Percentiles rank a stretch among this genome's conserved stretches.
These are phyloP conservation scores for Furcifer pardalis DNA, from an alignment of 2,797 vertebrate genomes.

Conservation along the genomic window DNA sequence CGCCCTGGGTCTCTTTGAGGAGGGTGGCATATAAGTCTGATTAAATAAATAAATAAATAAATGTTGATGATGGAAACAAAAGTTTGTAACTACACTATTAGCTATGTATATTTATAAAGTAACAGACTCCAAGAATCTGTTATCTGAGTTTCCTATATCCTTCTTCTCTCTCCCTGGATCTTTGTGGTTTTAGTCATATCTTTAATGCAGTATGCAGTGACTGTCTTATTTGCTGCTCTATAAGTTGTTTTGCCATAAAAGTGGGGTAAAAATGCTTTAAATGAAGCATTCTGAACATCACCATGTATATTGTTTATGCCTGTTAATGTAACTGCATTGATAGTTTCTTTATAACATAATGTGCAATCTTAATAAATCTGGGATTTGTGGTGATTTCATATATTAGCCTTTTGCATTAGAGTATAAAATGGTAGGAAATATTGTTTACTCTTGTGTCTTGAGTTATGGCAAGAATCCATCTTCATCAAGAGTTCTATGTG, in stretches of 20 bases:
- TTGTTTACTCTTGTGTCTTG: not conserved
- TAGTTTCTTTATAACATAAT: not conserved
- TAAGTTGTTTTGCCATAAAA: not conserved
- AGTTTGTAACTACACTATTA: too few species aligned
- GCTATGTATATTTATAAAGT: too few species aligned
- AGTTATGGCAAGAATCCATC: not conserved
- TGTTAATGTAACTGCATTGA: not conserved
- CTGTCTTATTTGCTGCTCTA: too few species aligned
- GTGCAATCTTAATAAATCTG: not conserved
- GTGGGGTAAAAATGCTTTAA: not conserved
- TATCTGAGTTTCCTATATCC: too few species aligned
- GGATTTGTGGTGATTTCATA: not conserved
- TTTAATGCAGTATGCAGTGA: not conserved
- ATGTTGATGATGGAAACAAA: too few species aligned
- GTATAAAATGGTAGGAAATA: not conserved
- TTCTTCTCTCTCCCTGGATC: too few species aligned
- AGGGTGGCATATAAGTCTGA: too few species aligned
- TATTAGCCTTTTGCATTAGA: not conserved
- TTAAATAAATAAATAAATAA: too few species aligned
- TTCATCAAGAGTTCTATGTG: not conserved
- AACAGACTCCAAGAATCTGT: too few species aligned
- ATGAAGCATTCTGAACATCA: not conserved
- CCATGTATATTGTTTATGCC: not conserved
- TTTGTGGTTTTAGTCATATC: not conserved
- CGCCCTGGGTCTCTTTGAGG: too few species aligned